These are phyloP conservation scores for Actinia tenebrosa DNA, from an alignment of 64 coral and sea anemone species.

Conservation along the genomic window DNA sequence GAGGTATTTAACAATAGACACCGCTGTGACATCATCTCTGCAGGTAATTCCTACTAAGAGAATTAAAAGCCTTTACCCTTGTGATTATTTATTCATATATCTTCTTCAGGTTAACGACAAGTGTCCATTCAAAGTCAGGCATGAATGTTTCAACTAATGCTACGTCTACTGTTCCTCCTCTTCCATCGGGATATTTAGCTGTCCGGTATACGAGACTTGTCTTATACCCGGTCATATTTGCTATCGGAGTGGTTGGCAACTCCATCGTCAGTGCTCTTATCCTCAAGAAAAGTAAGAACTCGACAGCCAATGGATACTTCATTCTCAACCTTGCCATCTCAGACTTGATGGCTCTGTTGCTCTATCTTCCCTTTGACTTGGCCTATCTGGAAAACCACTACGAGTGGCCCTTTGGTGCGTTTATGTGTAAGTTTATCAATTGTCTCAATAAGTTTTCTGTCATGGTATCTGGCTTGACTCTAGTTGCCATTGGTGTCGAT, in stretches of 20 bases:
- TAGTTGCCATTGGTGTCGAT: constrained; percentile 65
- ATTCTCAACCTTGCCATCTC: constrained; percentile 82
- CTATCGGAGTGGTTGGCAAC: constrained; percentile 54
- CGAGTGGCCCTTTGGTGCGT: constrained; percentile 71
- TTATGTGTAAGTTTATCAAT: constrained; percentile 81
- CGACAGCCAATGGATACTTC: constrained; percentile 66
- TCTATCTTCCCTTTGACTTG: constrained; percentile 75
- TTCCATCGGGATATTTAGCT: not conserved
- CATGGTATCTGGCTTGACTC: constrained; percentile 66
- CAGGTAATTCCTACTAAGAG: not conserved
- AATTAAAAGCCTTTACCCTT: not conserved
- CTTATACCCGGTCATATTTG: constrained; percentile 39
- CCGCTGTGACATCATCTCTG: not conserved
- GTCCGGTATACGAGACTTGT: constrained; percentile 36
- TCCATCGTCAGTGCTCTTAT: constrained; percentile 32
- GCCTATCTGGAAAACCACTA: constrained; percentile 63
- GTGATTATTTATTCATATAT: constrained; percentile 8
- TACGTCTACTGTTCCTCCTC: not conserved
- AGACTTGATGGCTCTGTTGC: constrained; percentile 64
- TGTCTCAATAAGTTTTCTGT: constrained; percentile 55
- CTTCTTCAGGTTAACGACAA: not conserved
- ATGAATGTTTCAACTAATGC: not conserved
- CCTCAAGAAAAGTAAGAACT: constrained; percentile 37
- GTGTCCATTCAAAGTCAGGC: not conserved
- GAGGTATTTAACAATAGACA: not conserved